Conservation (phyloP, 2,888 invertebrate species). For the Callosobruchus maculatus region DNA sequence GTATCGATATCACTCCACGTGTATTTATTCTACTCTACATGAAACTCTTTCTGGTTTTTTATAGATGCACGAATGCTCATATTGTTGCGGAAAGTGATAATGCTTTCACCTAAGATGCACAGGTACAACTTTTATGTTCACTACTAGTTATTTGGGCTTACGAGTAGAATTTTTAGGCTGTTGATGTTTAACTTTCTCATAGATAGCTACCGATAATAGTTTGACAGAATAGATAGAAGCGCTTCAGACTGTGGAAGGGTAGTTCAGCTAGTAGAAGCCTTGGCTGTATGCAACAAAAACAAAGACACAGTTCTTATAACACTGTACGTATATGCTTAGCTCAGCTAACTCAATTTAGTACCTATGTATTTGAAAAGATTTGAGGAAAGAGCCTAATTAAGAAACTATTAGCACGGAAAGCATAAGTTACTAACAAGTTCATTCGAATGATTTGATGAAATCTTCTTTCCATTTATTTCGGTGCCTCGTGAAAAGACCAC, state of each 20-base stretch:
- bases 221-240: neutral
- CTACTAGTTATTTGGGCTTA: neutral
- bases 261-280: neutral
- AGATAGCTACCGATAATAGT: neutral
- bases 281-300: neutral
- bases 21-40: neutral
- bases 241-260: neutral
- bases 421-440: too few species aligned
- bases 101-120: neutral
- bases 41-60: neutral
- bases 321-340: too few species aligned
- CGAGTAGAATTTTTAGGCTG: neutral
- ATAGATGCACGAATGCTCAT: neutral
- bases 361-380: too few species aligned
- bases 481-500: too few species aligned
- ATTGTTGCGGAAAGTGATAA: neutral
- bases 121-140: neutral
- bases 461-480: too few species aligned
- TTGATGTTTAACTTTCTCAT: neutral
- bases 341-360: too few species aligned
- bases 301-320: too few species aligned
- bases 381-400: too few species aligned
- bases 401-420: too few species aligned
- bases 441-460: too few species aligned
- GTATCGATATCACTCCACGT: too few species aligned